A percentile compares a stretch with the other conserved stretches of the same genome.
phyloP scores from a whole-genome alignment of 2,113 vertebrate genomes.

The Mus pahari region DNA sequence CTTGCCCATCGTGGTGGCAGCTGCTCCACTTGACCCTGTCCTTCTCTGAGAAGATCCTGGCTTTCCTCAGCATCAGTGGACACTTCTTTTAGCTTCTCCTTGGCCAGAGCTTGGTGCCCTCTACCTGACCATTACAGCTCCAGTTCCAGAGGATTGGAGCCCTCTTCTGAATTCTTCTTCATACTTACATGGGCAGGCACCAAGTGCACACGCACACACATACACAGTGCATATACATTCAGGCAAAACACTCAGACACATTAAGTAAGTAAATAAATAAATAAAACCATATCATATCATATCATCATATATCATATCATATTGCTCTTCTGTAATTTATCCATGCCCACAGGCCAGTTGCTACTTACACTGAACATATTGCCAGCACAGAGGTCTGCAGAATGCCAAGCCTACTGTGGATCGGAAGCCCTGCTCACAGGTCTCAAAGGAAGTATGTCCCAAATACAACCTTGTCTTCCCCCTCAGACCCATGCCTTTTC shows the following conservation, averaged over 20 bases:
- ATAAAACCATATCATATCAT: neutral
- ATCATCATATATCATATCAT: neutral
- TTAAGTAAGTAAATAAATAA: neutral
- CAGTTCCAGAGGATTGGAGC: neutral
- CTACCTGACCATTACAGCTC: no score
- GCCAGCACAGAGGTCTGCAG: neutral
- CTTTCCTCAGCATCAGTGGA: neutral
- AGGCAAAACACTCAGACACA: neutral
- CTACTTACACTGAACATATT: rapidly evolving
- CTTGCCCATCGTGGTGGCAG: neutral
- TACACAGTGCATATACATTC: neutral
- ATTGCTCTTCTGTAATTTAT: neutral
- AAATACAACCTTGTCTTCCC: neutral
- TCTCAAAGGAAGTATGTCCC: neutral
- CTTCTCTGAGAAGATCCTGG: neutral
- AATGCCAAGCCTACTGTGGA: neutral
- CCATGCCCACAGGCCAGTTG: neutral
- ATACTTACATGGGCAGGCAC: neutral
- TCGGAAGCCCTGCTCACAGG: no score
- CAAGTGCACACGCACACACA: neutral
- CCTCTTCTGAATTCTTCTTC: neutral
- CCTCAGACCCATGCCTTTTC: neutral
- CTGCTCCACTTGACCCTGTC: neutral
- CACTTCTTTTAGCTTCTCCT: neutral
- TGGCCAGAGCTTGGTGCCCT: neutral